Percentiles rank a stretch among this genome's conserved stretches.
Conservation (phyloP, 2,113 vertebrate genomes). For the Pelecanoides urinatrix region DNA sequence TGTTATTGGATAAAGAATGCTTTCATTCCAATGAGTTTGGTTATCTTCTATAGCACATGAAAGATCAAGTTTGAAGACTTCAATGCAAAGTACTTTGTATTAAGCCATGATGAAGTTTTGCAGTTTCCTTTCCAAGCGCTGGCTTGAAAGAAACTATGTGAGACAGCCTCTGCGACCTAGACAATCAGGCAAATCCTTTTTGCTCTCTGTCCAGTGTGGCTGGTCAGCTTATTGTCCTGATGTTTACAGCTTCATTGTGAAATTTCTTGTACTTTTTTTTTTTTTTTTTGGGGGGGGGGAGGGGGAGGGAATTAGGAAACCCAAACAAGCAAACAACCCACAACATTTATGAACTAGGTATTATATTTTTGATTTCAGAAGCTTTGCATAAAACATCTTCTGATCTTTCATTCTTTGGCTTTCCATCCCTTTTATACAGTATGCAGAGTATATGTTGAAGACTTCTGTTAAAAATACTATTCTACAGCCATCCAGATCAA, state of each 20-base stretch:
- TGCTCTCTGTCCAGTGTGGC: not conserved
- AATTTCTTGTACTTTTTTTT: not conserved
- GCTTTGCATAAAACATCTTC: not conserved
- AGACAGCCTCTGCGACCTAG: not conserved
- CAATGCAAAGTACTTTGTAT: not conserved
- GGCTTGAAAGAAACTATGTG: not conserved
- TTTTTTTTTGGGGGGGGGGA: accelerated
- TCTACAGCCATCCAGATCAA: not conserved
- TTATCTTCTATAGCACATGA: not conserved
- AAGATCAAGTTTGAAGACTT: not conserved
- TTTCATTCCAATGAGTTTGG: not conserved
- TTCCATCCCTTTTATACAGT: not conserved
- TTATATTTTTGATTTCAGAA: not conserved
- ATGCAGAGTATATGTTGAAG: not conserved
- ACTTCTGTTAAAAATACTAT: not conserved
- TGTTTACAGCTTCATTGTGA: not conserved
- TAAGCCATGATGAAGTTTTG: not conserved
- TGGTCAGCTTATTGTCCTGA: not conserved
- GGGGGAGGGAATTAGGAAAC: not conserved
- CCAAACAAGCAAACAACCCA: not conserved
- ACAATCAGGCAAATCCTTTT: not conserved
- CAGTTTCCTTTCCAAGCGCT: not conserved
- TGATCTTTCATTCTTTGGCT: not conserved
- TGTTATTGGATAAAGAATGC: not conserved
- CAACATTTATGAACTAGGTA: not conserved